These are phyloP conservation scores for Oophaga pumilio DNA, from an alignment of 2,113 vertebrate species.

Conservation along the genomic window DNA sequence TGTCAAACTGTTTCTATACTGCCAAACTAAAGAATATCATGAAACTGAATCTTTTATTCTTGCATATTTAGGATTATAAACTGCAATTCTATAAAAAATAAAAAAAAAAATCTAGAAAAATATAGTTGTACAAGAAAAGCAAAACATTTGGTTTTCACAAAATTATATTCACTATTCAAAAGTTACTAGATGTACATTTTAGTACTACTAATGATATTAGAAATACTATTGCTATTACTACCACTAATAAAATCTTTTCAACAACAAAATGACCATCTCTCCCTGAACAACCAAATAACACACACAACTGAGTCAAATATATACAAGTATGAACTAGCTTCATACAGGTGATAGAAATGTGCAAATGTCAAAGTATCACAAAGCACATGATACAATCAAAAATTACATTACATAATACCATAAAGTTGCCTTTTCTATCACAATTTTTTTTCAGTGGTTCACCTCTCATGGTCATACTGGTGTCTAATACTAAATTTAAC, in stretches of 20 bases:
- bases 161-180: too few species aligned
- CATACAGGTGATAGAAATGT: neutral
- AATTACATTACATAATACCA: neutral
- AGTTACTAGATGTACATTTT: too few species aligned
- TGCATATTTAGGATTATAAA: neutral
- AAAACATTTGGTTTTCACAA: too few species aligned
- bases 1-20: conserved; percentile 38
- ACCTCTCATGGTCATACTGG: too few species aligned
- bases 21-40: conserved; percentile 10
- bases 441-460: too few species aligned
- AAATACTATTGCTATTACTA: neutral
- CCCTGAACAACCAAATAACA: neutral
- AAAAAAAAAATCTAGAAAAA: neutral
- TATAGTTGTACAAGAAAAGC: too few species aligned
- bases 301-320: neutral
- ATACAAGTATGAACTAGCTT: neutral
- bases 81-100: neutral
- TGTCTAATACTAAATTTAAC: too few species aligned
- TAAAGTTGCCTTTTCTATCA: neutral
- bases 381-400: neutral
- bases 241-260: neutral
- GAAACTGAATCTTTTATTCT: neutral
- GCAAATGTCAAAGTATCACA: neutral
- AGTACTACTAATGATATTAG: too few species aligned
- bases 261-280: neutral